Evolutionary conservation across 2,888 invertebrate genomes (phyloP).

Genomic region (Cotesia congregata): DNA sequence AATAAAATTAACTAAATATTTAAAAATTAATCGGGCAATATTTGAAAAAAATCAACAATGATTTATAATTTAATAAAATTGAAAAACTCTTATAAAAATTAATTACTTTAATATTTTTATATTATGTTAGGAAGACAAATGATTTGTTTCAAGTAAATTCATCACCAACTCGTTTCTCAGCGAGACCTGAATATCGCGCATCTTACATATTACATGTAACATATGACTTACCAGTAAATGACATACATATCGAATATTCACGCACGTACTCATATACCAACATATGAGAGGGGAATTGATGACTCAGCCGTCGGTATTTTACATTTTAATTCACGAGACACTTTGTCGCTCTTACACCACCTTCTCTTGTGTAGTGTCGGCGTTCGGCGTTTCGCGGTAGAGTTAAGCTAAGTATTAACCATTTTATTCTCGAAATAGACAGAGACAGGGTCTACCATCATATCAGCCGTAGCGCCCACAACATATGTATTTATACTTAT

Average conservation of each 20-base stretch:
- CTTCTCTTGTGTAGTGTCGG: not conserved
- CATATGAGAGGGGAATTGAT: conserved; percentile 14
- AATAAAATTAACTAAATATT: no score
- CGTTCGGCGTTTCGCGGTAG: conserved; percentile 34
- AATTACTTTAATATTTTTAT: no score
- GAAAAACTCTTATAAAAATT: no score
- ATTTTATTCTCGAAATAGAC: conserved; percentile 38
- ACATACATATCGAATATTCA: not conserved
- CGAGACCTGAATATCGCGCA: no score
- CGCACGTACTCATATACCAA: conserved; percentile 7
- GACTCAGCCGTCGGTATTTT: conserved; percentile 22
- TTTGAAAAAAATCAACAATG: no score
- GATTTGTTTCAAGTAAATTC: no score
- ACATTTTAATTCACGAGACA: conserved; percentile 28
- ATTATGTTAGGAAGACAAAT: no score
- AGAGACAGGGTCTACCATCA: conserved; percentile 8
- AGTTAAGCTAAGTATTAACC: no score
- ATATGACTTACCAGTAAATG: not conserved
- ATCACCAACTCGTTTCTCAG: no score
- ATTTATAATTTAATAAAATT: no score
- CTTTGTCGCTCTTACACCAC: conserved; percentile 3
- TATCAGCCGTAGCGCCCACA: conserved; percentile 30
- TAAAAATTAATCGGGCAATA: no score
- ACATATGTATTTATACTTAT: conserved; percentile 30
- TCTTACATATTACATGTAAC: not conserved